Evolutionary conservation across 23 tunicate genomes (phyloP).

Genomic region (Ciona savignyi): DNA sequence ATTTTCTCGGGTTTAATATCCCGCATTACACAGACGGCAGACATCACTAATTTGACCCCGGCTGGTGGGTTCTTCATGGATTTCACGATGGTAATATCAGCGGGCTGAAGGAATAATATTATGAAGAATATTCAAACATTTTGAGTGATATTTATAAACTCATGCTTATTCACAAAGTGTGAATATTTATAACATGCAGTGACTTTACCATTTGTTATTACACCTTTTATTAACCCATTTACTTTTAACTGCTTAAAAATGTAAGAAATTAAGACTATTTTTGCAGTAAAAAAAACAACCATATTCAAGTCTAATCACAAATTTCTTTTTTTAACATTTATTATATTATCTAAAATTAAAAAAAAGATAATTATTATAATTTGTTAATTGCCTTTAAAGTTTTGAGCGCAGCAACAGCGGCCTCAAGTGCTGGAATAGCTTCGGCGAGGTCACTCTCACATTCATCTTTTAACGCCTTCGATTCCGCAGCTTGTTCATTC

Average conservation of each 20-base stretch:
- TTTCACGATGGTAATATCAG: conserved; percentile 93
- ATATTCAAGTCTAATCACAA: too few species aligned
- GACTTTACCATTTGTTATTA: neutral
- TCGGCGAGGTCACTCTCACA: conserved; percentile 97
- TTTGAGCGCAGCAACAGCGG: conserved; percentile 88
- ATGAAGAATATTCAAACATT: neutral
- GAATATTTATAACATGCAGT: neutral
- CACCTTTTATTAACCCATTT: neutral
- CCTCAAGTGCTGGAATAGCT: conserved; percentile 94
- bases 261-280: too few species aligned
- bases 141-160: too few species aligned
- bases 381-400: conserved; percentile 73
- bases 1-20: conserved; percentile 95
- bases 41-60: conserved; percentile 97
- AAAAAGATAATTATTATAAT: too few species aligned
- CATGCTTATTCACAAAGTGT: neutral
- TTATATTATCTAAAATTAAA: too few species aligned
- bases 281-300: too few species aligned
- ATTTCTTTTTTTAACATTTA: too few species aligned
- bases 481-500: conserved; percentile 80
- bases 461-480: conserved; percentile 77
- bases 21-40: conserved; percentile 94
- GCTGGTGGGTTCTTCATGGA: conserved; percentile 97
- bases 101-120: conserved; percentile 51
- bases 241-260: too few species aligned